Base-by-base conservation (phyloP, 2,797 vertebrate species). In the Hydrophis major region DNA sequence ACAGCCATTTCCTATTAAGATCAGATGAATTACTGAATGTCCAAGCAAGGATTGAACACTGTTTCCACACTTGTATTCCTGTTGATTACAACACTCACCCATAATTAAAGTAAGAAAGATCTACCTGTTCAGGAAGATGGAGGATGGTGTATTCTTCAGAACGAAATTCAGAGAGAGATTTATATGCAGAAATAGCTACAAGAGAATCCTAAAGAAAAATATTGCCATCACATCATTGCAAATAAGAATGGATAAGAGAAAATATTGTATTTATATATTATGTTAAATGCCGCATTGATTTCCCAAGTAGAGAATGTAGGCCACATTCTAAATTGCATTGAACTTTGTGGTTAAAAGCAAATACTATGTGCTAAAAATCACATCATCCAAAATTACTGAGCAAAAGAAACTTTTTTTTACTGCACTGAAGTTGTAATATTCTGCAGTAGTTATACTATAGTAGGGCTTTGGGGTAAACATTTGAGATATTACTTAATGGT, bases 51-150 rank as follows among this genome's bases (percentile, higher is more conserved):
- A 53, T 16, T 88, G 37, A 32, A 47, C 37, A 83, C 53, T 94
- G 74, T 27, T 74, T 93, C 53, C 32, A 91, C 53, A 32, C 32
- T 60, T 32, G 1, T 47, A n/a, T n/a, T 87, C 27, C 27, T 32
- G 14, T 18, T 32, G 86, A 87, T 87, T 55, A 18, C 18, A 56
- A 32, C n/a, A 47, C 0, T 37, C 20, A 50, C 18, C 18, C 37
- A 32, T 27, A 2, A 37, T 83, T 88, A 92, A 93, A 1, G 37
- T 1, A 6, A 13, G 89, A 59, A 14, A 92, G 87, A 60, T 10
- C 93, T 97, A 99, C 99, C 96, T 98, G 95, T 92, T 98, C 98
- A 59, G 99, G 99, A 92, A 99, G 98, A 95, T 98, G 98, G 94
- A 98, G 97, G 74, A 99, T 91, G 22, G 96, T 98, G 93, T 99